Base-by-base conservation (phyloP, 2,113 vertebrate genomes). In the Cisticola juncidis region DNA sequence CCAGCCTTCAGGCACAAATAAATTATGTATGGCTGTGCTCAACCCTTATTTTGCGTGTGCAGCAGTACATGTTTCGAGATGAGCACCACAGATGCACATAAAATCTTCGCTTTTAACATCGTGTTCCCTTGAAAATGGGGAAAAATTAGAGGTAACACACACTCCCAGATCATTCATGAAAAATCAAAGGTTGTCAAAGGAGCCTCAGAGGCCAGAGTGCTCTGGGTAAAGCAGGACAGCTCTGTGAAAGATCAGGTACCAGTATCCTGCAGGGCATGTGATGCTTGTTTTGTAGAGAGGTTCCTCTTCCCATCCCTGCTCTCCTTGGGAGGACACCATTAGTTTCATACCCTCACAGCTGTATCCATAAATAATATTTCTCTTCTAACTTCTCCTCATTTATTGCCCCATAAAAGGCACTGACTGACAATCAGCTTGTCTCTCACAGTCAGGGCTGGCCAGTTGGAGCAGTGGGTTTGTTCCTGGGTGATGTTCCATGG, bases 1-100 rank as follows among this genome's bases (percentile, higher is more conserved):
- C 9, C 62, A 83, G 76, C 60, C 80, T 78, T 35, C 56, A 66
- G 88, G 72, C 82, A 51, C 26, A 42, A 72, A 88, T 83, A 81
- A 88, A 93, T 95, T n/a, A 80, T 69, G 66, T 16, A 77, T 56
- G 54, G 7, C 79, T 71, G 5, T 22, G 51, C 76, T 81, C 69
- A 78, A 24, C 31, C 45, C 25, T 48, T 45, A 6, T n/a, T 70
- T 78, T 18, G 24, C 0, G 0, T 19, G 24, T 47, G 79, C 68
- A 83, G 51, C 25, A 74, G 50, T 38, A 44, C 9, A 0, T 6
- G 19, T 51, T 74, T 86, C 5, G 16, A 86, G 85, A 73, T 60
- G 31, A 88, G 35, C 82, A 40, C 40, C 40, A 36, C 20, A 61
- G 62, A 40, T 77, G 44, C 42, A 62, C 14, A 2, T n/a, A 51